Conservation (phyloP, 1,140 invertebrate species). For the Brachionus asplanchnoidis region DNA sequence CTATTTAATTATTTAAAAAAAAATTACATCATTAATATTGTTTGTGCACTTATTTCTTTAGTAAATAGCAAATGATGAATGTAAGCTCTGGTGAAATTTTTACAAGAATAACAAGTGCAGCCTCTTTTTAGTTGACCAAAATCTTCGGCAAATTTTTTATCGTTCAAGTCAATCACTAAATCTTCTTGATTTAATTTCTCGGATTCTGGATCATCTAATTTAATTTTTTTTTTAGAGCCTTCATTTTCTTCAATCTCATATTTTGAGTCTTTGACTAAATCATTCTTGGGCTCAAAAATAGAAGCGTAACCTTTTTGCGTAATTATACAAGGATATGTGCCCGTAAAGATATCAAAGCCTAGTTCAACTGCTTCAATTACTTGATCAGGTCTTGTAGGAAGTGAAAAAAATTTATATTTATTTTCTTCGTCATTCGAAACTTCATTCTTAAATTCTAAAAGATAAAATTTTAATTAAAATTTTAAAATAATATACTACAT, state of each 20-base stretch:
- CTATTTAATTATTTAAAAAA: background rate
- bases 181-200: background rate
- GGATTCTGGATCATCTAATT: background rate
- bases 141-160: constrained; percentile 36
- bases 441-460: background rate
- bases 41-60: constrained; percentile 36
- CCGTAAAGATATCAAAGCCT: constrained; percentile 36
- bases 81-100: constrained; percentile 22
- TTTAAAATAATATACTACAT: background rate
- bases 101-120: constrained; percentile 35
- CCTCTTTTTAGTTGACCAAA: background rate
- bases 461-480: background rate
- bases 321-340: constrained; percentile 4
- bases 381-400: constrained; percentile 14
- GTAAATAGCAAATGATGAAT: constrained; percentile 16
- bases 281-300: background rate
- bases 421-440: background rate
- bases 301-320: background rate
- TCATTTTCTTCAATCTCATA: background rate
- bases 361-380: constrained; percentile 30
- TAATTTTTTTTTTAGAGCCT: background rate
- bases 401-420: constrained; percentile 5
- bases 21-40: constrained; percentile 34
- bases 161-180: constrained; percentile 13
- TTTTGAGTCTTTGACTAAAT: background rate